Evolutionary conservation across 2,113 vertebrate genomes (phyloP).

Genomic region (Paramormyrops kingsleyae): DNA sequence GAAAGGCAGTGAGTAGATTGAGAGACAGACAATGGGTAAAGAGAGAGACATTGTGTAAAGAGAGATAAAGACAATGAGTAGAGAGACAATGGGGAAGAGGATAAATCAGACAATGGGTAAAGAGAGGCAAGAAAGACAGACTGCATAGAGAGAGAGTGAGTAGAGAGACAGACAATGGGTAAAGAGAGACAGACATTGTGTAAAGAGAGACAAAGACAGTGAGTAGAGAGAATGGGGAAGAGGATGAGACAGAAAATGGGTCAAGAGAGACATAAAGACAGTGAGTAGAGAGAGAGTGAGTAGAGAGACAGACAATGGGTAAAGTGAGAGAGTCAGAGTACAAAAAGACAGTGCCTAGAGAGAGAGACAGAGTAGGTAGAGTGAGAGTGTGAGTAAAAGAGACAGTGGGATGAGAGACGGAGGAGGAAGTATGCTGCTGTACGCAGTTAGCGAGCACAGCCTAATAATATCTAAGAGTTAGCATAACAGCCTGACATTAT

Average conservation of each 20-base stretch:
- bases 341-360: not conserved
- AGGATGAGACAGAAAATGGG: too few relatives aligned
- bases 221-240: too few relatives aligned
- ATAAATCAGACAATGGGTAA: not conserved
- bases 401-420: not conserved
- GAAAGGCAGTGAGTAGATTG: not conserved
- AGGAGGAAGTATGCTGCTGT: not conserved
- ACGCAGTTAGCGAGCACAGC: not conserved
- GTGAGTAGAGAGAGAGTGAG: not conserved
- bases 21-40: not conserved
- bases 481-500: not conserved
- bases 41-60: not conserved
- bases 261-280: not conserved
- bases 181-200: not conserved
- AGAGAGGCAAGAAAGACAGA: not conserved
- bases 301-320: not conserved
- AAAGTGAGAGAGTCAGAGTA: not conserved
- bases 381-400: not conserved
- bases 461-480: not conserved
- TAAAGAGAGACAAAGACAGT: too few relatives aligned
- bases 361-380: not conserved
- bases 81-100: not conserved
- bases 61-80: not conserved
- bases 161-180: not conserved
- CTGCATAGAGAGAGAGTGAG: not conserved